Evolutionary conservation across 2,888 invertebrate genomes (phyloP).

Genomic region (Amphiduros pacificus): DNA sequence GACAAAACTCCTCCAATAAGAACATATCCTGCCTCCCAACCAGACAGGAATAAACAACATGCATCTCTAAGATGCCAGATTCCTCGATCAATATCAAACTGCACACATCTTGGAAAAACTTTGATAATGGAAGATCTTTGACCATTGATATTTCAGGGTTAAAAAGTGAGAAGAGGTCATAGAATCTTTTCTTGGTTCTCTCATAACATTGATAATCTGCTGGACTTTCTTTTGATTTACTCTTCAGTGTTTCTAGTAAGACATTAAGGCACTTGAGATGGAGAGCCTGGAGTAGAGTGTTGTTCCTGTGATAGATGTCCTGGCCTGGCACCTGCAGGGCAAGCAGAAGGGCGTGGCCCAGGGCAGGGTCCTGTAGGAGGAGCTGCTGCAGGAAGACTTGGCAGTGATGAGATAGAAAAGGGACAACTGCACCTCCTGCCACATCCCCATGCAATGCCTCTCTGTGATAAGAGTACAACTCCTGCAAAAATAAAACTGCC

Average conservation of each 20-base stretch:
- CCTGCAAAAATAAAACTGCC: conserved; percentile 32
- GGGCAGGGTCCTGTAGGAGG: conserved; percentile 33
- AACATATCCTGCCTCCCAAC: conserved; percentile 36
- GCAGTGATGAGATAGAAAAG: conserved; percentile 3
- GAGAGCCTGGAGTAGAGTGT: conserved; percentile 1
- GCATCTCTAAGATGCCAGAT: not conserved
- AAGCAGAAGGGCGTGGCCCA: conserved; percentile 33
- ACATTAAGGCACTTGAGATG: conserved; percentile 14
- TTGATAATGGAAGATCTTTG: not conserved
- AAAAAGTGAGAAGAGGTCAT: not conserved
- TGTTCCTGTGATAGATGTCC: not conserved
- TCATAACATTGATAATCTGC: too few relatives aligned
- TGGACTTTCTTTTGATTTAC: too few relatives aligned
- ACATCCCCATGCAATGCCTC: not conserved
- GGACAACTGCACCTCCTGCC: not conserved
- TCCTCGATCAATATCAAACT: not conserved
- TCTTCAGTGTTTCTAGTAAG: too few relatives aligned
- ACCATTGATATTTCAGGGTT: not conserved
- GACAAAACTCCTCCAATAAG: conserved; percentile 42
- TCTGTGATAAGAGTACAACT: conserved; percentile 40
- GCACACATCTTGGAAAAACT: not conserved
- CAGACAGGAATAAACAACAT: conserved; percentile 36
- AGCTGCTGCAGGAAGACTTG: conserved; percentile 26
- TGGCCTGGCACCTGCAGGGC: not conserved
- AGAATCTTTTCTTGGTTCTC: not conserved